Percentiles rank a stretch among this genome's conserved stretches.
Conservation (phyloP, 2,113 vertebrate genomes). For the Procapra przewalskii region DNA sequence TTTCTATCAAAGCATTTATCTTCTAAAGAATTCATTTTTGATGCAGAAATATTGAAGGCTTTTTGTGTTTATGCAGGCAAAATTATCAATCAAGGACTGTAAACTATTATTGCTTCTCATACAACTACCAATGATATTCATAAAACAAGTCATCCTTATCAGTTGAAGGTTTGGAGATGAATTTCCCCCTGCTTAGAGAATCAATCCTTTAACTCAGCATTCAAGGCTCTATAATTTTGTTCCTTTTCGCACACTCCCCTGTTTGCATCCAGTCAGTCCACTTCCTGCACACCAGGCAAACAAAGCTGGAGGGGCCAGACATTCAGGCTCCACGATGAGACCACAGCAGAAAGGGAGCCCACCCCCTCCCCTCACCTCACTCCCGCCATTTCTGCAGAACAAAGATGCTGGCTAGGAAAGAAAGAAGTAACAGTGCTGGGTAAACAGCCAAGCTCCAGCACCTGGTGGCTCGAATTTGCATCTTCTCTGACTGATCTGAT, state of each 20-base stretch:
- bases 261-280: background rate
- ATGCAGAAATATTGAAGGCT: background rate
- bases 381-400: background rate
- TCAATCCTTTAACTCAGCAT: background rate
- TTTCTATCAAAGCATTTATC: background rate
- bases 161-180: background rate
- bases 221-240: background rate
- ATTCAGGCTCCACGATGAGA: background rate
- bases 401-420: background rate
- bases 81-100: background rate
- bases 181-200: background rate
- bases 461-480: slow-evolving; percentile 47
- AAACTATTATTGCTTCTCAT: background rate
- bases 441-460: background rate
- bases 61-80: background rate
- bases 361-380: too few relatives aligned
- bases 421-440: background rate
- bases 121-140: background rate
- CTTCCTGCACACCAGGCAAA: background rate
- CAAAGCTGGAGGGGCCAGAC: background rate
- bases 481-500: background rate
- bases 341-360: background rate
- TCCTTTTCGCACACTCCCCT: background rate
- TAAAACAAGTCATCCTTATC: background rate
- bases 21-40: background rate